Base-by-base conservation (phyloP, 2,888 invertebrate genomes). In the Acleris holmiana region DNA sequence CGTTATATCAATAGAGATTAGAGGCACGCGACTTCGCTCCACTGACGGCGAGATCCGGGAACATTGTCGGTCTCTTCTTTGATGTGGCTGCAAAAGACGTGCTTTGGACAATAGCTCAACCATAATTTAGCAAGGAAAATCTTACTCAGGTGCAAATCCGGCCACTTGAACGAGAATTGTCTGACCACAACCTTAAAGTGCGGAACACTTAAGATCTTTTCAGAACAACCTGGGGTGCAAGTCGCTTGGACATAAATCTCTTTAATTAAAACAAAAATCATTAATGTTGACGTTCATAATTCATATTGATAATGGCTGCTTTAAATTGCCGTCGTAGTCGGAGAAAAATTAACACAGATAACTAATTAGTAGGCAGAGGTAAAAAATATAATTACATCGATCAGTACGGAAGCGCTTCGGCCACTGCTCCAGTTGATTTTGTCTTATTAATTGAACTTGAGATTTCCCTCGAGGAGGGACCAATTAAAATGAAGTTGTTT, bases 1-100 rank as follows among this genome's bases (percentile, higher is more conserved):
- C 91, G 91, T 91, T 91, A 90, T 85, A 86, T 90, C 88, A 91
- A 90, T 89, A 86, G 89, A 86, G 89, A 91, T 91, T 90, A 90
- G 76, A 80, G 86, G 88, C 91, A 92, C 91, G 91, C 89, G 91
- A 83, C 85, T 85, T 79, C 80, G 80, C 80, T 76, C 73, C 77
- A 72, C 69, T 78, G 76, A 75, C 69, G 76, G 73, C 68, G 69
- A 78, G 76, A 79, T 83, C 80, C 79, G 81, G 78, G 79, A 70
- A 75, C 68, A 85, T 85, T 88, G 89, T 88, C 89, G 89, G 88
- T 41, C 18, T 46, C 40, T 61, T 53, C 77, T 90, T 89, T 91
- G 89, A 91, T 86, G 88, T 85, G 91, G 89, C 89, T 88, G 89
- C 76, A 84, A 90, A 88, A 88, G 89, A 86, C 88, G 76, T 68